Percentiles rank a stretch among this genome's conserved stretches.
These are phyloP conservation scores for Enoplosus armatus DNA, from an alignment of 2,797 vertebrate species.

Conservation along the genomic window DNA sequence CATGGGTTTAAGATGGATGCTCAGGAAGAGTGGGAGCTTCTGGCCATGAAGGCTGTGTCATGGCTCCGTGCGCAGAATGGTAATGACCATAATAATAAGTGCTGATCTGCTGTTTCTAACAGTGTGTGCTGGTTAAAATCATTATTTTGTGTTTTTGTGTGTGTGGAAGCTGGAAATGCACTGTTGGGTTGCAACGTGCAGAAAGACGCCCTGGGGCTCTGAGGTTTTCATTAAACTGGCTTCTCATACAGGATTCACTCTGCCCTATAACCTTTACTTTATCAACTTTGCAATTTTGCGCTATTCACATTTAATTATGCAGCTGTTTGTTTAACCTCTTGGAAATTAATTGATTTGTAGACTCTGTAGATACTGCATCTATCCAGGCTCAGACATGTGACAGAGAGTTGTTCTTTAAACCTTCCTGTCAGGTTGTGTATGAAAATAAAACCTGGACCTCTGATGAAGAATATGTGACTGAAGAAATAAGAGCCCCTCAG, in stretches of 20 bases:
- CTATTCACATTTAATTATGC: not conserved
- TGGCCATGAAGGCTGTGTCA: slow-evolving; percentile 83
- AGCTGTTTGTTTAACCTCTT: not conserved
- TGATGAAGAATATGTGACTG: no score
- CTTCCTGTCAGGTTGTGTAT: no score
- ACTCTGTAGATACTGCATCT: not conserved
- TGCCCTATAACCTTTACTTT: not conserved
- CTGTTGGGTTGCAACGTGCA: slow-evolving; percentile 63
- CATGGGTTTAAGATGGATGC: slow-evolving; percentile 70
- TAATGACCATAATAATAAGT: slow-evolving; percentile 42
- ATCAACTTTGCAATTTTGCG: not conserved
- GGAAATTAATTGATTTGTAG: not conserved
- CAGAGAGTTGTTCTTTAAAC: no score
- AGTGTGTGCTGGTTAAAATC: not conserved
- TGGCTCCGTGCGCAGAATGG: slow-evolving; percentile 84
- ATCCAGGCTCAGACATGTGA: not conserved
- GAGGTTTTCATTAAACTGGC: slow-evolving; percentile 11
- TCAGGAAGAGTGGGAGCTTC: slow-evolving; percentile 86
- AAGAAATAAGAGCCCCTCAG: no score
- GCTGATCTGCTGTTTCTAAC: not conserved
- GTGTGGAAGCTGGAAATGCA: slow-evolving; percentile 68
- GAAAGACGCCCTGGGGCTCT: slow-evolving; percentile 62
- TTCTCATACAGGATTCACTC: not conserved
- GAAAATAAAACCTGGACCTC: no score
- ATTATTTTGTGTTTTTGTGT: slow-evolving; percentile 37